These are phyloP conservation scores for Lasioglossum leucozonium DNA, from an alignment of 2,888 invertebrate genomes.

Conservation along the genomic window DNA sequence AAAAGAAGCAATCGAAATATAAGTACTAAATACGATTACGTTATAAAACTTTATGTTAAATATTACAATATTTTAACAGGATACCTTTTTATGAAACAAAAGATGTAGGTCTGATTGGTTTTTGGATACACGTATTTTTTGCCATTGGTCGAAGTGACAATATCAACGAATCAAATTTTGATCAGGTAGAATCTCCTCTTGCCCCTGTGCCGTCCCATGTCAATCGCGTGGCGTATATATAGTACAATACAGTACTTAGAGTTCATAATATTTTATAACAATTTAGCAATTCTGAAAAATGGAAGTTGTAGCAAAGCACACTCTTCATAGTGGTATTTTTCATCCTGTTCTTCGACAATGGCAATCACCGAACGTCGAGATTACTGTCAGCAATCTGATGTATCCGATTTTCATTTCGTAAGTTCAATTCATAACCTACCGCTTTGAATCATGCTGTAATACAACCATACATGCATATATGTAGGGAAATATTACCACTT, in stretches of 20 bases:
- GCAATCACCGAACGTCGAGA: conserved; percentile 90
- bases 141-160: neutral
- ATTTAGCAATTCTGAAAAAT: conserved; percentile 57
- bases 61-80: neutral
- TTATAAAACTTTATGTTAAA: neutral
- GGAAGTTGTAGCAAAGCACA: conserved; percentile 85
- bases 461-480: conserved; percentile 2
- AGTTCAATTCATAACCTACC: conserved; percentile 84
- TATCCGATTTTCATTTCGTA: conserved; percentile 94
- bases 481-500: neutral
- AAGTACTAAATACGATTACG: too few species aligned
- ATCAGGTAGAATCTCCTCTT: neutral
- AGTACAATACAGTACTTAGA: too few species aligned
- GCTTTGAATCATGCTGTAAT: conserved; percentile 35
- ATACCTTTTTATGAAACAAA: neutral
- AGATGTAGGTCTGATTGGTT: neutral
- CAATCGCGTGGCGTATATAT: too few species aligned
- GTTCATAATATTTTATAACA: neutral
- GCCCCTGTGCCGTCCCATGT: neutral
- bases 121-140: neutral
- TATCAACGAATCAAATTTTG: neutral
- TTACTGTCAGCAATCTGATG: conserved; percentile 93
- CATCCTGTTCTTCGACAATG: conserved; percentile 93
- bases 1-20: too few species aligned
- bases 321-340: conserved; percentile 93